Base-by-base conservation (phyloP, 2,888 invertebrate species). In the Hydriomena furcata region DNA sequence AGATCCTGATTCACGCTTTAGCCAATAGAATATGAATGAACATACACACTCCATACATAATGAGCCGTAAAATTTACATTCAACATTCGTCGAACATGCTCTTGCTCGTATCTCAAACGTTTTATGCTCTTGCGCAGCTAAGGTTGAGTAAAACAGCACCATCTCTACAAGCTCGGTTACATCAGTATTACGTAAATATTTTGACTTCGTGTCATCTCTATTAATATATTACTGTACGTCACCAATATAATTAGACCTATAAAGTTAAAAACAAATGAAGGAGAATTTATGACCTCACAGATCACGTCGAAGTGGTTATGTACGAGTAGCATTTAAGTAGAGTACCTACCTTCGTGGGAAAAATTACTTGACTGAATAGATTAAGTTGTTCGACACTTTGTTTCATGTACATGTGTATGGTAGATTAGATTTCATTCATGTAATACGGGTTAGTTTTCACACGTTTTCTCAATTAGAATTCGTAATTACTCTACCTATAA, bases 141-240 rank as follows among this genome's bases (percentile, higher is more conserved):
- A 43, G 44, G 50, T 57, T 57, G 47, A 63, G 61, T 61, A 62
- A 65, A 66, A 47, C 55, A 34, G 38, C 31, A 41, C 41, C 47
- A 41, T 58, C 62, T 55, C 61, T 57, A 59, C 59, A 63, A 61
- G 44, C 40, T 44, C 36, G 51, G 61, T 77, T 75, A 69, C 79
- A 57, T 74, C 72, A 79, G 55, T 55, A 61, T 82, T 79, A 78
- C 74, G 76, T 76, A 77, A 82, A 75, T 72, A 61, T 75, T 80
- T 81, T 79, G 79, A 79, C 82, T 77, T 81, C 76, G 71, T 79
- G 76, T 77, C 73, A 69, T 77, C 72, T 76, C 73, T 74, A 77
- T 81, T 80, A 73, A 71, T 75, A 71, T 56, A 53, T 63, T 63
- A 60, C 66, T 50, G 53, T 52, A 58, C 36, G 42, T 37, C 55